Evolutionary conservation across 2,888 invertebrate genomes (phyloP), one percentile per base, ranked within the genome.

Genomic region (Drosophila helvetica): DNA sequence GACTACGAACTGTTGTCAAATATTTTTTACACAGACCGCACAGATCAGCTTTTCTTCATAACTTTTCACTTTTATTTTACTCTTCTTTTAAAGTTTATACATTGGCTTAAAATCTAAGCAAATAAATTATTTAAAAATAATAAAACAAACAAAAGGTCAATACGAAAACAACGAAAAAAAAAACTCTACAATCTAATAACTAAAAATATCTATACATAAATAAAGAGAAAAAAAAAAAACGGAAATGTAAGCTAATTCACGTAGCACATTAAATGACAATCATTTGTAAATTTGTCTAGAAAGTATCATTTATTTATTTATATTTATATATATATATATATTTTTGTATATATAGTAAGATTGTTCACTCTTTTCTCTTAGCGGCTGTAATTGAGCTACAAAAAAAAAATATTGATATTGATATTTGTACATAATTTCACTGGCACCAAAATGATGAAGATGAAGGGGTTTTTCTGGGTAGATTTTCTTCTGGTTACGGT

Each of bases 371-470:
- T 62, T 63, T 56, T 47, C 9, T 18, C 57, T 58, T 38, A 54
- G 45, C 53, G n/a, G 30, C 46, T 61, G 62, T 51, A 84, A 88
- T 86, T 86, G 81, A 74, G 75, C 88, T 87, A 89, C n/a, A 80
- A 66, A 50, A 70, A 73, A 86, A 72, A 48, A 4, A 48, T 45
- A 62, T 33, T 33, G 45, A 25, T 72, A 45, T 46, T 54, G 66
- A 75, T 73, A 80, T 90, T 90, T 90, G 90, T 90, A 91, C 90
- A 89, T 90, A 80, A 86, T 88, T 86, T 88, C 81, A 81, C 87
- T 90, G 91, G 91, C 90, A 90, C 89, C 90, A 87, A 59, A 56
- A 65, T 77, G 48, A 63, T 15, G 52, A 33, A 57, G 38, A 38
- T 38, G 7, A 38, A 6, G n/a, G 6, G 2, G n/a, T 10, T 38